A percentile compares a stretch with the other conserved stretches of the same genome.
Conservation (phyloP, 2,113 vertebrate species). For the Meleagris gallopavo region DNA sequence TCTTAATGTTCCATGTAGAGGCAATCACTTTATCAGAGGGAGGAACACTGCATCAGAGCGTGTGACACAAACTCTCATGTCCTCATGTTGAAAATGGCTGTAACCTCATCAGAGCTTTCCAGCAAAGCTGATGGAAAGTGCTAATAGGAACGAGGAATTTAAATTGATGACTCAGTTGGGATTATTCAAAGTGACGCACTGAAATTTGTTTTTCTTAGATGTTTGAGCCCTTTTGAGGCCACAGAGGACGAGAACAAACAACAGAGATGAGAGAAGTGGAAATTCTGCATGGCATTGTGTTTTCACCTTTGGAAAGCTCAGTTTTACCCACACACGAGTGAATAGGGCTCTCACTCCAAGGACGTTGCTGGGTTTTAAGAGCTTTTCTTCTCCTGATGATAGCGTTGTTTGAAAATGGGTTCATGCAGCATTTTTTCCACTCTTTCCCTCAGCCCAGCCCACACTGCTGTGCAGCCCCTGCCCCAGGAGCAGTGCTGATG, state of each 20-base stretch:
- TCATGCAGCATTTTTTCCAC: neutral
- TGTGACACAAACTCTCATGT: slow-evolving; percentile 4
- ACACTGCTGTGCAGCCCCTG: neutral
- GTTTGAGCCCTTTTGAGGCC: slow-evolving; percentile 17
- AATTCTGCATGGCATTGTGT: neutral
- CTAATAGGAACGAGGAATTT: slow-evolving; percentile 71
- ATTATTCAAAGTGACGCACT: slow-evolving; percentile 59
- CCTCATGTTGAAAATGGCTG: slow-evolving; percentile 46
- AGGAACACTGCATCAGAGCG: slow-evolving; percentile 1
- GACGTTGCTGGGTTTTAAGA: slow-evolving; percentile 26
- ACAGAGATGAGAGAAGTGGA: slow-evolving; percentile 12
- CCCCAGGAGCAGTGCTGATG: neutral
- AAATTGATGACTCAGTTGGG: slow-evolving; percentile 63
- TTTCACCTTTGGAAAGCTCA: slow-evolving; percentile 39
- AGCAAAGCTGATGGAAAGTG: slow-evolving; percentile 63
- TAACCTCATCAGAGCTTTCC: slow-evolving; percentile 64
- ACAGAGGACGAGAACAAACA: slow-evolving; percentile 22
- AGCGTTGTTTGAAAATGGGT: neutral
- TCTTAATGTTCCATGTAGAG: neutral
- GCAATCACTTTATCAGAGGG: slow-evolving; percentile 1
- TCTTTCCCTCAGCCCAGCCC: neutral
- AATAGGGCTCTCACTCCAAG: slow-evolving; percentile 48
- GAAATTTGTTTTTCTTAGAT: slow-evolving; percentile 55
- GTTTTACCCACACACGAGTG: slow-evolving; percentile 49
- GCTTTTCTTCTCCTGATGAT: slow-evolving; percentile 3